Base-by-base conservation (phyloP, 2,797 vertebrate genomes). In the Ataeniobius toweri region DNA sequence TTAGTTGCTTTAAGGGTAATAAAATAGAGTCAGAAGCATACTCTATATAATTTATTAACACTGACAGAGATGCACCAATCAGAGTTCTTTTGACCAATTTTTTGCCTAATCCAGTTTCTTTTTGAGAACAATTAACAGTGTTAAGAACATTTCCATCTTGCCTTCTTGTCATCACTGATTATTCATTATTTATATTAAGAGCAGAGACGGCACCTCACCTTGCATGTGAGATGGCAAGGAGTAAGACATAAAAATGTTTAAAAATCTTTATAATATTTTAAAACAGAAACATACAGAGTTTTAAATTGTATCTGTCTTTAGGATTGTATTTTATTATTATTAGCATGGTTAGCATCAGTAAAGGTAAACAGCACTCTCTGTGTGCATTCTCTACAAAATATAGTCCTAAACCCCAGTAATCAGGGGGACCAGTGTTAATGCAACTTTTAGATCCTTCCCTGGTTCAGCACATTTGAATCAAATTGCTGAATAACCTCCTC, bases 1-100 rank as follows among this genome's bases (percentile, higher is more conserved):
- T 65, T 78, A 55, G 31, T 1, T 77, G 84, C 58, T 81, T 73
- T 81, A 68, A 76, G 74, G 81, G 81, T 74, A 82, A 75, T 46
- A 81, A 70, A 67, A 71, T 71, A 53, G 71, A 28, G 74, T 80
- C 48, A 72, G 73, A 48, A 79, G 72, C 39, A 63, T 39, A 78
- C 73, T n/a, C 36, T 73, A 50, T 78, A 31, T 65, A 72, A 86
- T 67, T 70, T 8, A 50, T n/a, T n/a, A n/a, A n/a, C 4, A 13
- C 6, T 68, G 67, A 5, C 44, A 48, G 10, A 46, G 14, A 48
- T 46, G 41, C 22, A 69, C 41, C 26, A 14, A 26, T 48, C 44
- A 69, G 1, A 6, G 67, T 44, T 6, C 22, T 68, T 67, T 44
- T 44, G 65, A 8, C 39, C 65, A 44, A n/a, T 44, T 68, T 44